phyloP scores from a whole-genome alignment of 2,888 invertebrate genomes.

The Orchesellides sinensis region DNA sequence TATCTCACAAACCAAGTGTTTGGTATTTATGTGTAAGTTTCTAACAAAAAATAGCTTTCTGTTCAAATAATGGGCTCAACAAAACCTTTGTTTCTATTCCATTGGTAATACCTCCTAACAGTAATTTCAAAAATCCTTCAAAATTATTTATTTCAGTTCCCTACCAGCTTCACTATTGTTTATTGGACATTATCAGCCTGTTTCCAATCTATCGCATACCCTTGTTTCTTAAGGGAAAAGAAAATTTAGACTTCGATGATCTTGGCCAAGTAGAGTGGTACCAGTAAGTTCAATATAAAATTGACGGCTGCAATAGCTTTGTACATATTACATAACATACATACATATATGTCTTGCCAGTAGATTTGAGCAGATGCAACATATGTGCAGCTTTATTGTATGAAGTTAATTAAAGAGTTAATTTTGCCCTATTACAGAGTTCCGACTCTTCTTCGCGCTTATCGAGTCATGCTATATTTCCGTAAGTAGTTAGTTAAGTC shows the following conservation, averaged over 20 bases:
- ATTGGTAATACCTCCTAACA: not conserved
- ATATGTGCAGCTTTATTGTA: not conserved
- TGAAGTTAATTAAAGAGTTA: not conserved
- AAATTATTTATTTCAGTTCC: slow-evolving; percentile 38
- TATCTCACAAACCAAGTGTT: slow-evolving; percentile 1
- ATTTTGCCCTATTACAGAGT: not conserved
- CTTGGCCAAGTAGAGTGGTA: slow-evolving; percentile 9
- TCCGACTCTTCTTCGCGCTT: not conserved
- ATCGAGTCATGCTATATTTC: slow-evolving; percentile 5
- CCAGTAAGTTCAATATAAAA: too few species aligned
- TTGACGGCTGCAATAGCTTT: not conserved
- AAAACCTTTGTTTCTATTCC: not conserved
- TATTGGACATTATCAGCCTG: slow-evolving; percentile 55
- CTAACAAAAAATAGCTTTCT: not conserved
- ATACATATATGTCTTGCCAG: too few species aligned
- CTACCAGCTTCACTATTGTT: slow-evolving; percentile 39
- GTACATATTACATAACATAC: not conserved
- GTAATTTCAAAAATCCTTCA: too few species aligned
- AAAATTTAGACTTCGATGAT: slow-evolving; percentile 1
- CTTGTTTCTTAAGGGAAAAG: not conserved
- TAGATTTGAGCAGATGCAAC: too few species aligned
- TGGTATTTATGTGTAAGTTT: slow-evolving; percentile 50
- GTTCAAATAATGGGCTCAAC: not conserved
- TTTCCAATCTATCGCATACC: slow-evolving; percentile 40
- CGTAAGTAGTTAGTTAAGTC: too few species aligned